Percentiles rank a stretch among this genome's conserved stretches.
These are phyloP conservation scores for Lucilia cuprina DNA, from an alignment of 1,140 invertebrate genomes.

Conservation along the genomic window DNA sequence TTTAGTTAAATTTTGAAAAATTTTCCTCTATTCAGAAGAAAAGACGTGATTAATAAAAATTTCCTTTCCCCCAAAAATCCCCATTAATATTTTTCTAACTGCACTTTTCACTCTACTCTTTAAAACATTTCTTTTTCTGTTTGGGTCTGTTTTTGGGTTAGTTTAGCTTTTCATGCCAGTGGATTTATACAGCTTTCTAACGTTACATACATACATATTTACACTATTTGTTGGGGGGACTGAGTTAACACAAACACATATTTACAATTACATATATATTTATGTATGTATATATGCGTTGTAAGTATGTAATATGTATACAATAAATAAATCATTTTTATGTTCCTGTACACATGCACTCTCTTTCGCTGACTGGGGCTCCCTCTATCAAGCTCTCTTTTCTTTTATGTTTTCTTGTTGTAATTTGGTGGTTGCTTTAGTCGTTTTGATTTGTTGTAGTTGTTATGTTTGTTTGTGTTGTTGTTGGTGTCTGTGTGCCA, in stretches of 20 bases:
- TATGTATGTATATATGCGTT: not conserved
- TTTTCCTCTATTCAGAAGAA: too few species aligned
- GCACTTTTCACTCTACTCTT: not conserved
- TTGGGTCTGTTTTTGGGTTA: not conserved
- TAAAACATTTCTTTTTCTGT: not conserved
- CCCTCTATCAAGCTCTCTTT: not conserved
- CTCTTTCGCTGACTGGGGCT: not conserved
- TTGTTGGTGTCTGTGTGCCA: not conserved
- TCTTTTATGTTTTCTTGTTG: not conserved
- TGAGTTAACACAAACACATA: too few species aligned
- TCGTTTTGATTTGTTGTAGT: not conserved
- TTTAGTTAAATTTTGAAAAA: too few species aligned
- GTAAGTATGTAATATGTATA: not conserved
- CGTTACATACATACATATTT: not conserved
- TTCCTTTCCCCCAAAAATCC: not conserved
- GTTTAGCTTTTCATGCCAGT: conserved; percentile 11
- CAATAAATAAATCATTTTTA: not conserved
- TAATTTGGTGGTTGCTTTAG: conserved; percentile 5
- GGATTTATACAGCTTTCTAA: not conserved
- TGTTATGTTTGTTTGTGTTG: not conserved
- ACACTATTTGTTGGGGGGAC: not conserved
- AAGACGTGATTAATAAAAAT: not conserved
- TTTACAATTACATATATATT: too few species aligned
- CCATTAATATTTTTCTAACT: not conserved
- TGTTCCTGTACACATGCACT: not conserved